Percentiles rank a stretch among this genome's conserved stretches.
These are phyloP conservation scores for Drosophila bocki DNA, from an alignment of 1,140 invertebrate species.

Conservation along the genomic window DNA sequence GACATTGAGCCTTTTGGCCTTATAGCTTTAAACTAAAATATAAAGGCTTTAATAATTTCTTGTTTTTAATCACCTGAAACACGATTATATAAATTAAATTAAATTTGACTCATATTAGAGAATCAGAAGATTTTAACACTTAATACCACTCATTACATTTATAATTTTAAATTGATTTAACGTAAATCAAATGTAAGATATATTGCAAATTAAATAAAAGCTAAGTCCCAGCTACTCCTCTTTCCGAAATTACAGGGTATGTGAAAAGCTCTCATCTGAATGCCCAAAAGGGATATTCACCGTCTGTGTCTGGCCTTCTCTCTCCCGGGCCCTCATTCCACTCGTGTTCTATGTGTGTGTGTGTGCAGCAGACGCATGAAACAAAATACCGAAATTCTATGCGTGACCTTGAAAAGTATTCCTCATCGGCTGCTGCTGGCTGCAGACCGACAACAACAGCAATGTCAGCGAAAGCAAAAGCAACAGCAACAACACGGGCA, in stretches of 20 bases:
- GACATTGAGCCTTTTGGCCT: neutral
- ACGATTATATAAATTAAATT: neutral
- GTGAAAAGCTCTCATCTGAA: conserved; percentile 60
- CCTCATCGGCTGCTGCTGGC: conserved; percentile 59
- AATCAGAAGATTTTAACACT: neutral
- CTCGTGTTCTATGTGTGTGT: conserved; percentile 24
- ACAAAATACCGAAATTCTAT: conserved; percentile 84
- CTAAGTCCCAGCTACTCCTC: no score
- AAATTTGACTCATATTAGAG: neutral
- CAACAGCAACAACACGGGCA: conserved; percentile 24
- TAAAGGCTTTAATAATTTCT: neutral
- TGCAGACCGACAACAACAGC: conserved; percentile 45
- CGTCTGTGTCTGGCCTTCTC: conserved; percentile 23
- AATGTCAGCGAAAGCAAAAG: conserved; percentile 12
- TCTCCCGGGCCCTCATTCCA: neutral
- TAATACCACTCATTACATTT: no score
- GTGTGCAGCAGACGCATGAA: conserved; percentile 79
- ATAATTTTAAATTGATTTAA: no score
- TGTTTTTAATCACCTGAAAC: neutral
- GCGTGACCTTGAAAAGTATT: conserved; percentile 84
- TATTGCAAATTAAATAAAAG: neutral
- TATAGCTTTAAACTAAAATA: neutral
- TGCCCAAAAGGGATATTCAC: conserved; percentile 66
- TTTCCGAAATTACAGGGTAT: conserved; percentile 4
- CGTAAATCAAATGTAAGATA: no score